Conservation (phyloP, 2,797 vertebrate species). For the Squalus acanthias region DNA sequence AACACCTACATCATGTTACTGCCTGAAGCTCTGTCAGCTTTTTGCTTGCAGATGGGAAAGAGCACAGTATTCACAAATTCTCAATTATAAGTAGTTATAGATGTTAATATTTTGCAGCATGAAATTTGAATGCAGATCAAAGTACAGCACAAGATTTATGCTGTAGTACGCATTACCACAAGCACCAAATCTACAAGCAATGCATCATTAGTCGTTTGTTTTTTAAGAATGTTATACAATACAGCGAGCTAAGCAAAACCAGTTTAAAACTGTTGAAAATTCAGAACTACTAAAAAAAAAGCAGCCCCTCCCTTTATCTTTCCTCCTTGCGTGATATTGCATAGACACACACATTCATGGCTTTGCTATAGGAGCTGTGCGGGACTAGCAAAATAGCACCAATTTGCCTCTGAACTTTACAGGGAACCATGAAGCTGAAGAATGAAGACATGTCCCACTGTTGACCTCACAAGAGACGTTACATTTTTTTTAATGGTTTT, state of each 20-base stretch:
- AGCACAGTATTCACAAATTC: background rate
- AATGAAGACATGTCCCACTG: background rate
- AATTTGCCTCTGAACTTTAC: background rate
- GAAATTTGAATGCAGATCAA: background rate
- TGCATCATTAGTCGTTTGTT: background rate
- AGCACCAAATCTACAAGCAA: background rate
- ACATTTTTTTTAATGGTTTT: background rate
- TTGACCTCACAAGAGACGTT: background rate
- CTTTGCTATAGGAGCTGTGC: background rate
- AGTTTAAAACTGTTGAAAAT: background rate
- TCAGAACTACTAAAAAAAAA: background rate
- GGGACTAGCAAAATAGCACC: background rate
- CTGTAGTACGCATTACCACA: background rate
- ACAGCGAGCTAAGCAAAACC: background rate
- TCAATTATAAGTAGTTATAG: background rate
- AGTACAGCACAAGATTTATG: background rate
- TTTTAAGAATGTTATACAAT: background rate
- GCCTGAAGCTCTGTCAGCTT: background rate
- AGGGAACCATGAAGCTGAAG: background rate
- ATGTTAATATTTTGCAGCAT: background rate
- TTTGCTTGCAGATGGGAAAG: background rate
- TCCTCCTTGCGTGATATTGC: background rate
- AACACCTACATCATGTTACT: background rate
- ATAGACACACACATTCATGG: background rate
- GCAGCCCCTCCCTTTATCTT: background rate